These are phyloP conservation scores for Diplazon laetatorius DNA, from an alignment of 2,888 invertebrate genomes.

Conservation along the genomic window DNA sequence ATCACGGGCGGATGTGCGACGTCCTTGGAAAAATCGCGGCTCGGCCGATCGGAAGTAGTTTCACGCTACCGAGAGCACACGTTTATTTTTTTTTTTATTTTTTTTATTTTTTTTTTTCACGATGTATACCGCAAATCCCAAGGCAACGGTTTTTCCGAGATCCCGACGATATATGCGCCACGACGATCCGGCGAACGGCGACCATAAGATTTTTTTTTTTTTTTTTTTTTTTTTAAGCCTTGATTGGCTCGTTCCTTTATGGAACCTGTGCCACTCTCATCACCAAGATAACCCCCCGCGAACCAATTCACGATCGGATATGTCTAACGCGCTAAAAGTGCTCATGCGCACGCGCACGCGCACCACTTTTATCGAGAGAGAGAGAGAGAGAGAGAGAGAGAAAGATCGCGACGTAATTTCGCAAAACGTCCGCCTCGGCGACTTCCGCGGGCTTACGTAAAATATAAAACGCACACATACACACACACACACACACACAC, in stretches of 20 bases:
- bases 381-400: too few relatives aligned
- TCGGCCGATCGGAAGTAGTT: slow-evolving; percentile 61
- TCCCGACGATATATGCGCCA: too few relatives aligned
- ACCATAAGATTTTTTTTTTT: too few relatives aligned
- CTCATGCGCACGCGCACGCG: too few relatives aligned
- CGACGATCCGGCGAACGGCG: neutral
- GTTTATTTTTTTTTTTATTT: too few relatives aligned
- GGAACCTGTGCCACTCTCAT: too few relatives aligned
- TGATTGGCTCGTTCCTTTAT: too few relatives aligned
- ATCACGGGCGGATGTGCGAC: slow-evolving; percentile 44
- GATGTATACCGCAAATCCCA: slow-evolving; percentile 37
- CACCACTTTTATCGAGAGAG: slow-evolving; percentile 34
- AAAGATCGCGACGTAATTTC: slow-evolving; percentile 53
- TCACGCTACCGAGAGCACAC: slow-evolving; percentile 56
- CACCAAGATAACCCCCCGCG: too few relatives aligned
- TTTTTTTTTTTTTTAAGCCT: too few relatives aligned
- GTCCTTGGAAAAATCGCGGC: slow-evolving; percentile 48
- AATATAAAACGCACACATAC: slow-evolving; percentile 32
- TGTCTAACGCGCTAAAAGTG: too few relatives aligned
- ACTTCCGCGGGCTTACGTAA: slow-evolving; percentile 62
- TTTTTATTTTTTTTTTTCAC: slow-evolving; percentile 57
- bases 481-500: neutral
- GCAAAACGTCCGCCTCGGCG: slow-evolving; percentile 50
- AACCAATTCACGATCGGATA: too few relatives aligned
- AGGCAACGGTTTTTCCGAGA: neutral